Conservation (phyloP, 2,113 vertebrate genomes). For the Rhizomys pruinosus region DNA sequence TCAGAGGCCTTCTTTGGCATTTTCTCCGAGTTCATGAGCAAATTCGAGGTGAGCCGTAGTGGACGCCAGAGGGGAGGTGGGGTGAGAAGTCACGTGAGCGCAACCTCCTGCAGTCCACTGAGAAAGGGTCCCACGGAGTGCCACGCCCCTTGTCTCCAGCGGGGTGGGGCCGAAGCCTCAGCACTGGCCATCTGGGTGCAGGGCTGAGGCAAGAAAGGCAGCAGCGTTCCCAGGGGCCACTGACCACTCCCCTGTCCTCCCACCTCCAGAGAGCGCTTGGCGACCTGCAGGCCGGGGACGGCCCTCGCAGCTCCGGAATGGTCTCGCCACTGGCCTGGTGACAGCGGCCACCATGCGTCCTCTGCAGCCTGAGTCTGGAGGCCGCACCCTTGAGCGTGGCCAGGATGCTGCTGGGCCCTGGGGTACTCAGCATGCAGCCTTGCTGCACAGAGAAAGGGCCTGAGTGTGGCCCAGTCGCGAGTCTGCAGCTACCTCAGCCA, state of each 20-base stretch:
- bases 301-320: constrained; percentile 91
- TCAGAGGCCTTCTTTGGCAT: constrained; percentile 98
- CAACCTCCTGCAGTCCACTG: not conserved
- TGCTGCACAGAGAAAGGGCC: not conserved
- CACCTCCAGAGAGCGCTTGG: constrained; percentile 91
- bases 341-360: constrained; percentile 17
- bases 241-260: not conserved
- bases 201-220: not conserved
- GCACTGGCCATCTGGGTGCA: not conserved
- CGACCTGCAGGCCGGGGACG: constrained; percentile 92
- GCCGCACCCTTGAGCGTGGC: not conserved
- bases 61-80: not conserved
- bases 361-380: not conserved
- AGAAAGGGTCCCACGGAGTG: not conserved
- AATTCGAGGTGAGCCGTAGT: constrained; percentile 93
- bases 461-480: not conserved
- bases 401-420: not conserved
- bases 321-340: constrained; percentile 96
- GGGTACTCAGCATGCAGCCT: not conserved
- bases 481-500: constrained; percentile 72
- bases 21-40: constrained; percentile 96
- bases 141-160: too few relatives aligned
- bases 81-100: not conserved
- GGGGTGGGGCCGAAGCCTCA: too few relatives aligned
- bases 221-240: fast-evolving